Evolutionary conservation across 2,113 vertebrate genomes (phyloP), one percentile per base, ranked within the genome.

Genomic region (Varanus komodoensis): DNA sequence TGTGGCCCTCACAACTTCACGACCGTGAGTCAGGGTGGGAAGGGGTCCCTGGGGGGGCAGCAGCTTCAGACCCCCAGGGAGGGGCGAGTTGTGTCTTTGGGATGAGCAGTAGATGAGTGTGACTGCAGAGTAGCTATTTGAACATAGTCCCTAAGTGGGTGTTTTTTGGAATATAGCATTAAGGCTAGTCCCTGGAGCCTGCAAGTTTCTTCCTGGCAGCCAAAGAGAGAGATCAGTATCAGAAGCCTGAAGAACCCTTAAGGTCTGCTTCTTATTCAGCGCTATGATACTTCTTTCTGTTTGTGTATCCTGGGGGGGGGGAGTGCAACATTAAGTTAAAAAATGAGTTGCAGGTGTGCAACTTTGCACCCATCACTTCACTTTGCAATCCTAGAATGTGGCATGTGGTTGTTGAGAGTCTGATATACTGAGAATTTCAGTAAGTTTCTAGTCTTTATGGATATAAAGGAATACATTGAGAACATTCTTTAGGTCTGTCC

Each of bases 1-100:
- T 98, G 98, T 84, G 97, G 97, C 69, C 97, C 97, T 89, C 97
- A 97, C 71, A 97, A 98, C 95, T 98, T 98, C 96, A 98, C 97
- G 92, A 98, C 97, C 90, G 98, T 98, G 95, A 98, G 98, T 97
- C 38, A 25, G 78, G 77, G n/a, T 12, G 57, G 19, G 34, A 17
- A 25, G 48, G 74, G 86, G 67, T 38, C 6, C 25, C 61, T 38
- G n/a, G 75, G 54, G 9, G 50, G 25, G 73, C 32, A 15, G 12
- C 29, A 6, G 12, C 17, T 21, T 77, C 74, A 38, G 12, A 17
- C 15, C 14, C 34, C 7, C 4, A 38, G 21, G 8, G 15, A 38
- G 19, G 34, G 38, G 21, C 34, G 4, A 54, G 54, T 54, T 54
- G 17, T 48, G 38, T 48, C 38, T 44, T 78, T 1, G 9, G 32